These are phyloP conservation scores for Setophaga petechia DNA, from an alignment of 2,113 vertebrate genomes.

Conservation along the genomic window DNA sequence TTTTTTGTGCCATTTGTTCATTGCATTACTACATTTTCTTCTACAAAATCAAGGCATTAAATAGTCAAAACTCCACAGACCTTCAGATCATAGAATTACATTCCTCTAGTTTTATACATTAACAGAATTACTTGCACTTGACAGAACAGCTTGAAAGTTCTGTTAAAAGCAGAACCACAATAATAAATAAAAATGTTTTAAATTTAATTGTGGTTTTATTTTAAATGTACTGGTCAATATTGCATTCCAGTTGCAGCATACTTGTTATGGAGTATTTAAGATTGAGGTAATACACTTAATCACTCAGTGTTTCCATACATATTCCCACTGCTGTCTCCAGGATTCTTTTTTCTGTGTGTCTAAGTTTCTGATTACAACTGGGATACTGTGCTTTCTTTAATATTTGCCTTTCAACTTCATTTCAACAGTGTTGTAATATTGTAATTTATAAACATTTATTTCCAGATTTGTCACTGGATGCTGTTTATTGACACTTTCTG, in stretches of 20 bases:
- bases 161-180: neutral
- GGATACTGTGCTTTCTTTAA: neutral
- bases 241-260: neutral
- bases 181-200: neutral
- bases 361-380: neutral
- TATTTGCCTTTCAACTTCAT: neutral
- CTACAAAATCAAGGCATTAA: neutral
- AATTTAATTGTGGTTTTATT: neutral
- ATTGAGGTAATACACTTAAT: neutral
- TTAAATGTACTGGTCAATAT: neutral
- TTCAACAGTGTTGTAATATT: neutral
- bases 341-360: fast-evolving
- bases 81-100: neutral
- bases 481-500: neutral
- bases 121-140: neutral
- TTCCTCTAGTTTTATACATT: neutral
- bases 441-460: neutral
- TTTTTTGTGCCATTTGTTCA: neutral
- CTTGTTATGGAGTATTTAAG: neutral
- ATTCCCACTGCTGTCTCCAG: neutral
- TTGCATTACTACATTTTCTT: neutral
- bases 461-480: neutral
- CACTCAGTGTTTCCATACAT: neutral
- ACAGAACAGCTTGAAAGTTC: neutral
- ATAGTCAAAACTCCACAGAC: neutral